A percentile compares a stretch with the other conserved stretches of the same genome.
Conservation (phyloP, 2,113 vertebrate genomes). For the Cromileptes altivelis region DNA sequence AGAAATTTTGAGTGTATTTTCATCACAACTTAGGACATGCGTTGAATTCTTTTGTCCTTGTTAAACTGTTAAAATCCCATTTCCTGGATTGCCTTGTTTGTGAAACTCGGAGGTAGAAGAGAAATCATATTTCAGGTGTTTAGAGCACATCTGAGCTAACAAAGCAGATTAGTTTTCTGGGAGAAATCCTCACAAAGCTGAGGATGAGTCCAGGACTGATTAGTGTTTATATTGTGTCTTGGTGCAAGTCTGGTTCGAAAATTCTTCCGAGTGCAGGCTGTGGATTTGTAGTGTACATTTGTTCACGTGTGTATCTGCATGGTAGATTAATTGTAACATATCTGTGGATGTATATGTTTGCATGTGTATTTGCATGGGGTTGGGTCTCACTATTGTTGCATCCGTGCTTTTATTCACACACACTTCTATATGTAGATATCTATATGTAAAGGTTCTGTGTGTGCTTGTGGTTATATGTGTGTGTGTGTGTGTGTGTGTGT, state of each 20-base stretch:
- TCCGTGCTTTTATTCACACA: neutral
- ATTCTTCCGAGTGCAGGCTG: neutral
- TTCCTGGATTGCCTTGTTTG: constrained; percentile 34
- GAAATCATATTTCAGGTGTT: constrained; percentile 46
- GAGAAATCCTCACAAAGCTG: constrained; percentile 14
- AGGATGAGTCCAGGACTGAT: constrained; percentile 12
- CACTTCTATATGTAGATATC: constrained; percentile 28
- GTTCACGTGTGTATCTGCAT: neutral
- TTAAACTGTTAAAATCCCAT: constrained; percentile 57
- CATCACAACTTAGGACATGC: constrained; percentile 8
- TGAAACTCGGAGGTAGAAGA: constrained; percentile 26
- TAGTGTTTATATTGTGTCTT: constrained; percentile 16
- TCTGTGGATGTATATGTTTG: constrained; percentile 12
- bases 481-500: constrained; percentile 14
- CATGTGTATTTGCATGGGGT: neutral
- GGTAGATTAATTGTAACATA: neutral
- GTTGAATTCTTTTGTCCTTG: constrained; percentile 28
- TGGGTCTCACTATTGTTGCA: neutral
- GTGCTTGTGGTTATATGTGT: constrained; percentile 14
- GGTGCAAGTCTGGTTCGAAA: neutral
- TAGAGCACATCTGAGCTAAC: constrained; percentile 48
- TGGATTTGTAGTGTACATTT: neutral
- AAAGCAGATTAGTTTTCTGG: constrained; percentile 44
- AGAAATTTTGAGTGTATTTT: constrained; percentile 13
- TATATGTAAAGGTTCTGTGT: constrained; percentile 18